Evolutionary conservation across 2,113 vertebrate species (phyloP), one percentile per base, ranked within the genome.

Genomic region (Notechis scutatus): DNA sequence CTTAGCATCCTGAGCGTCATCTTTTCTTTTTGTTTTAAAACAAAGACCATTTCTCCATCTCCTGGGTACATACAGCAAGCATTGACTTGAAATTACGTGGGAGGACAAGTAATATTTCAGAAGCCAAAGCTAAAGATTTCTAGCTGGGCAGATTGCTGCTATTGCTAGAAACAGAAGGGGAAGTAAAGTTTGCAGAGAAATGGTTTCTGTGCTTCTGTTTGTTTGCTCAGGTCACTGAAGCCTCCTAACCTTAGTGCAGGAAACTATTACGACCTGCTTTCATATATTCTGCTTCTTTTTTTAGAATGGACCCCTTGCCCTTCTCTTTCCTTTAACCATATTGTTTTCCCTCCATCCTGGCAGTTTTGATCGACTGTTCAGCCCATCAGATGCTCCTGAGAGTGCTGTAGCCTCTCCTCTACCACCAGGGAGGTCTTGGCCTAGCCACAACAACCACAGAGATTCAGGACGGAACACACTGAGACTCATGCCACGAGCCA

Each of bases 361-460:
- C 88, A 95, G 95, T 29, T 95, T 95, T 54, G 93, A 95, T 69
- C 91, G 91, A 24, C 64, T 95, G 5, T 95, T 95, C 87, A 95
- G 88, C 91, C 39, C 95, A 3, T 93, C 92, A 1, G 91, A 90
- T 34, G 88, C 87, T 42, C 92, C 87, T 9, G 94, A 94, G 52
- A 89, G 59, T 6, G n/a, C 39, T 59, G 11, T 89, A 0, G 92
- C n/a, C 0, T 91, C 86, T 9, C 34, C 61, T 9, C 42, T 88
- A 8, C 50, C 87, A 8, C 20, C 57, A 8, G n/a, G 74, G 69
- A 88, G n/a, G 42, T 1, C 47, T 11, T 91, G n/a, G 47, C 54
- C 81, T 10, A 64, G 89, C 47, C 92, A n/a, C n/a, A 47, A n/a
- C 8, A 23, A 5, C 89, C 57, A 8, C 12, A 34, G 15, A 69